Evolutionary conservation across 1,140 invertebrate species (phyloP), one percentile per base, ranked within the genome.

Genomic region (Psilanteris sp.): DNA sequence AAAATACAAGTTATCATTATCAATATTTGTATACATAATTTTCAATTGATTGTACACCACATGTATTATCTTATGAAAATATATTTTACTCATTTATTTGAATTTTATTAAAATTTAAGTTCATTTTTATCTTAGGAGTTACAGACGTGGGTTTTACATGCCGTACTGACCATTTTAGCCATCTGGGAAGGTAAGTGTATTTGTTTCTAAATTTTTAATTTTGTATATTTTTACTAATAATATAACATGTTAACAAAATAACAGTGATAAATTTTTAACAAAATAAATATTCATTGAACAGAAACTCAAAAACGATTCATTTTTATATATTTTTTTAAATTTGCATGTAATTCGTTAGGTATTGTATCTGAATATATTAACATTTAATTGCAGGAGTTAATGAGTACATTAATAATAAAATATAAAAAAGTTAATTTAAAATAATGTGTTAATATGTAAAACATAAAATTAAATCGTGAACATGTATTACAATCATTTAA

Each of bases 71-170:
- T 44, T 27, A 68, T 52, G 52, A 54, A 62, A 48, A 73, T 54
- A 68, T 22, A 64, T 73, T 55, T 13, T 31, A 54, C 39, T 44
- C 15, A 29, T 55, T 54, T 57, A 14, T 5, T 43, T 13, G 57
- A 57, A 72, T 57, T 9, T 52, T 57, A 31, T 48, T 57, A 55
- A 37, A 32, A 34, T 61, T 79, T 44, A 52, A 64, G 37, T 64
- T 59, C 39, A 73, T 74, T 74, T 57, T 72, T 61, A 14, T 73
- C 74, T 5, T 41, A 88, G 87, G 77, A 87, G 84, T 82, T 87
- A 88, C 75, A 85, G 86, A 80, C 85, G 87, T 61, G 86, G 86
- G 22, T 88, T 84, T 77, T 89, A 87, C 66, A 88, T 88, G 87
- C 87, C 87, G 48, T 89, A 89, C 83, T 89, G 85, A 89, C 84